A percentile compares a stretch with the other conserved stretches of the same genome.
These are phyloP conservation scores for Diadumene lineata DNA, from an alignment of 92 coral and sea anemone species.

Conservation along the genomic window DNA sequence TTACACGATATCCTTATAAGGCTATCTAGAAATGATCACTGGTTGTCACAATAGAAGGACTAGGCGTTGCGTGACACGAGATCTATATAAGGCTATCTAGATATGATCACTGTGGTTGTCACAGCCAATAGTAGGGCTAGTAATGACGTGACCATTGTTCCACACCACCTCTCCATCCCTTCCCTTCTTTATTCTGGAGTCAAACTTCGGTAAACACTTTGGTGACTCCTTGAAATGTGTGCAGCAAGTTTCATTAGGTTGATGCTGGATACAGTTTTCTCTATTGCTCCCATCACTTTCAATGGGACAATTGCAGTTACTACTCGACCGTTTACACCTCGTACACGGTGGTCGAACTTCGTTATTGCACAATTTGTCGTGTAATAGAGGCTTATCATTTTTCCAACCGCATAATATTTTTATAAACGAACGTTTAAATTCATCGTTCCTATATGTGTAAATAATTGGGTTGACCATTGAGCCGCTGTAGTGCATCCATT, in stretches of 20 bases:
- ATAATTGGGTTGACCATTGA: constrained; percentile 89
- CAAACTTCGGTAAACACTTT: not conserved
- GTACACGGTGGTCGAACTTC: constrained; percentile 4
- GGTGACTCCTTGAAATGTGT: not conserved
- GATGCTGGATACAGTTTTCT: not conserved
- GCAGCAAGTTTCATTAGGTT: not conserved
- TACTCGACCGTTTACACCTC: constrained; percentile 23
- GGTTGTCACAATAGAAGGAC: not conserved
- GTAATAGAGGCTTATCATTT: constrained; percentile 1
- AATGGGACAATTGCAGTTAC: constrained; percentile 16
- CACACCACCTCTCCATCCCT: constrained; percentile 5
- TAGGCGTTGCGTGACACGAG: not conserved
- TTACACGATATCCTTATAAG: not conserved
- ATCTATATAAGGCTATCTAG: not conserved
- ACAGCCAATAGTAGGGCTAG: constrained; percentile 4
- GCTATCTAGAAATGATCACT: not conserved
- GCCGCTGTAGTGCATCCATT: constrained; percentile 96
- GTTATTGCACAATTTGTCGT: constrained; percentile 13
- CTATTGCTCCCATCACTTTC: constrained; percentile 19
- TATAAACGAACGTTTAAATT: constrained; percentile 67
- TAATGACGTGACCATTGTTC: constrained; percentile 10
- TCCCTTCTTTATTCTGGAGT: not conserved
- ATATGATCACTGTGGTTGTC: constrained; percentile 1
- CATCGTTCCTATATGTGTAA: constrained; percentile 81
- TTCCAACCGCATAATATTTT: constrained; percentile 63